Evolutionary conservation across 2,113 vertebrate genomes (phyloP).

Genomic region (Phrynosoma platyrhinos): DNA sequence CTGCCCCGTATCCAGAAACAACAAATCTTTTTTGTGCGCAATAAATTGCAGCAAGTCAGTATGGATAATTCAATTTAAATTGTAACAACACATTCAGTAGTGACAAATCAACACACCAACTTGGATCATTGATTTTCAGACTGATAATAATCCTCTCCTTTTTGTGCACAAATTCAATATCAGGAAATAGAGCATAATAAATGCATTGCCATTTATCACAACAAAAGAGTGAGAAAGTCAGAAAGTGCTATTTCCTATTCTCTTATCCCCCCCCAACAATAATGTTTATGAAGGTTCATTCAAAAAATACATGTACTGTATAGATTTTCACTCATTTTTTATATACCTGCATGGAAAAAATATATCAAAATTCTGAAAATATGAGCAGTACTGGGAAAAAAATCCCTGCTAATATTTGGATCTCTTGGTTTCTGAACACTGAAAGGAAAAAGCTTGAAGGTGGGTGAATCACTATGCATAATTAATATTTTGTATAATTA

Average conservation of each 20-base stretch:
- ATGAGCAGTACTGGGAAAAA: too few species aligned
- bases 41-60: constrained; percentile 4
- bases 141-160: background rate
- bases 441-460: too few species aligned
- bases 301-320: background rate
- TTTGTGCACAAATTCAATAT: background rate
- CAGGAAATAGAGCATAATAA: background rate
- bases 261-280: background rate
- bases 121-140: constrained; percentile 6
- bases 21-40: background rate
- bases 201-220: background rate
- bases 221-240: background rate
- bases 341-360: too few species aligned
- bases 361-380: too few species aligned
- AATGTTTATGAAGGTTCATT: background rate
- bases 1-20: background rate
- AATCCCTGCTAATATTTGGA: too few species aligned
- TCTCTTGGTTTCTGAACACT: too few species aligned
- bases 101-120: background rate
- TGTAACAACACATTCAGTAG: background rate
- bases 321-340: background rate
- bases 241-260: background rate
- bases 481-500: too few species aligned
- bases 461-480: too few species aligned
- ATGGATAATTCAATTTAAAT: background rate